Conservation (phyloP, 2,888 invertebrate genomes). For the Aphidoletes aphidimyza region DNA sequence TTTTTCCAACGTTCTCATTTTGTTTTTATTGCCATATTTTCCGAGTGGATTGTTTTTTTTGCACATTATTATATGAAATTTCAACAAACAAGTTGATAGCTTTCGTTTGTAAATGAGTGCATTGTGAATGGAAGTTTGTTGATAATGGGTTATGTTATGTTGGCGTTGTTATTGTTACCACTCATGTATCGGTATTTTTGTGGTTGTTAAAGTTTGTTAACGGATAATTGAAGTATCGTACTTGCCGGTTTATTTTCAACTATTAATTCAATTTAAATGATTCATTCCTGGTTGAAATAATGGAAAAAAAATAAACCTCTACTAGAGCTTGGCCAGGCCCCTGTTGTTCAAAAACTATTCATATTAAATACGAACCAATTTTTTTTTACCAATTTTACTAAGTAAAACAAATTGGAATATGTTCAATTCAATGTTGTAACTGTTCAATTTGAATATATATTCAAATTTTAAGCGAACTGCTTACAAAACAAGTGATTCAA, state of each 20-base stretch:
- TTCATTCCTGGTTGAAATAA: neutral
- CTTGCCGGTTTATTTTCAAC: neutral
- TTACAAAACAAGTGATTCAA: too few species aligned
- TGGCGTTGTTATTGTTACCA: neutral
- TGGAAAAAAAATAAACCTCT: neutral
- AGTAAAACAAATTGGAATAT: too few species aligned
- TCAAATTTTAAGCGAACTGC: too few species aligned
- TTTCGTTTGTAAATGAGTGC: constrained; percentile 27
- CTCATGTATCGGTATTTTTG: constrained; percentile 10
- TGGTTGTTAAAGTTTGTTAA: constrained; percentile 26
- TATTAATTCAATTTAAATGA: constrained; percentile 25
- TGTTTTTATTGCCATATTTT: constrained; percentile 5
- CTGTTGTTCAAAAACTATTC: too few species aligned
- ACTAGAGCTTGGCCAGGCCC: too few species aligned
- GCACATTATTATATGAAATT: constrained; percentile 38
- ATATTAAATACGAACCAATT: too few species aligned
- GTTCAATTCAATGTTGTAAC: too few species aligned
- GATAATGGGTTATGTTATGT: neutral
- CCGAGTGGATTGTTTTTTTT: too few species aligned
- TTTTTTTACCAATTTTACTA: too few species aligned
- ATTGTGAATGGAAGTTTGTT: neutral
- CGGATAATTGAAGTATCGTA: constrained; percentile 28
- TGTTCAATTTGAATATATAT: too few species aligned
- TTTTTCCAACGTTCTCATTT: neutral
- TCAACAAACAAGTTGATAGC: constrained; percentile 49